These are phyloP conservation scores for Malacoctenus gilli DNA, from an alignment of 2,797 vertebrate genomes.

Conservation along the genomic window DNA sequence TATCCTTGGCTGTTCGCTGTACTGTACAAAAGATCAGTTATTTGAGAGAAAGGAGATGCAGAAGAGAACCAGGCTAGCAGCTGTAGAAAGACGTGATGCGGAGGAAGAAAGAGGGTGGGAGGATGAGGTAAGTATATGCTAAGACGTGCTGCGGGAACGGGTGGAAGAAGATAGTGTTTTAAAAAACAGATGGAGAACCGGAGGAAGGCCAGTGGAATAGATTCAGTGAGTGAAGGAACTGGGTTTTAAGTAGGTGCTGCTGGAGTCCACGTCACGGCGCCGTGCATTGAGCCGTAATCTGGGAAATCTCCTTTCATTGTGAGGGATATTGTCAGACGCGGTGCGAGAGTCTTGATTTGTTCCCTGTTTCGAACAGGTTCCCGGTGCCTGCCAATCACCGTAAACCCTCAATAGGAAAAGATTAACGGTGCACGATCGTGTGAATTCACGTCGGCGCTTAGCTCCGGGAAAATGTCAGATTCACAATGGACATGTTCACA, in stretches of 20 bases:
- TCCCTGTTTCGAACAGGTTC: constrained; percentile 38
- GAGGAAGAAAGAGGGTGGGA: constrained; percentile 20
- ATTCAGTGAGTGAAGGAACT: constrained; percentile 20
- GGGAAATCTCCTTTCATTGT: constrained; percentile 36
- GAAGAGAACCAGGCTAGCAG: constrained; percentile 3
- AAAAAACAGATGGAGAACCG: constrained; percentile 18
- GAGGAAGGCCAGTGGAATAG: constrained; percentile 9
- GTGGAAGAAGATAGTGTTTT: constrained; percentile 4
- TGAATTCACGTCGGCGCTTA: constrained; percentile 26
- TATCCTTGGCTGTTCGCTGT: neutral
- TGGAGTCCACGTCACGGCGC: constrained; percentile 4
- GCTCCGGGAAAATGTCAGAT: constrained; percentile 34
- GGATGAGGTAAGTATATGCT: constrained; percentile 44
- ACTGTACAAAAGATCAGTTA: neutral
- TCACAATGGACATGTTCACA: constrained; percentile 46
- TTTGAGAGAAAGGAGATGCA: constrained; percentile 13
- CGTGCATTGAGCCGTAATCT: constrained; percentile 36
- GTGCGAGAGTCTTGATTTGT: constrained; percentile 38
- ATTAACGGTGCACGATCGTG: constrained; percentile 28
- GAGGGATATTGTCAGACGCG: constrained; percentile 40
- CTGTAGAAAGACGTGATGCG: constrained; percentile 19
- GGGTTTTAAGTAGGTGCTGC: constrained; percentile 22
- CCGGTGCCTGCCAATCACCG: constrained; percentile 48
- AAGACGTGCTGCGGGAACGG: constrained; percentile 17
- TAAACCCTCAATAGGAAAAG: constrained; percentile 38